phyloP scores from a whole-genome alignment of 2,113 vertebrate species.

The human region GRCh38 chrX:112476001-112476500 shows the following conservation, averaged over 20 bases:
- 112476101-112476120: slow-evolving; percentile 44
- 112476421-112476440: background rate
- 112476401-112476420: background rate
- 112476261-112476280: background rate
- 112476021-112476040: slow-evolving; percentile 27
- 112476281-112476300: background rate
- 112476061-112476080: background rate
- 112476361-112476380: background rate
- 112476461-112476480: slow-evolving; percentile 56
- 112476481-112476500: slow-evolving; percentile 65
- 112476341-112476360: background rate
- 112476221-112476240: background rate
- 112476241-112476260: background rate
- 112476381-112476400: slow-evolving; percentile 6
- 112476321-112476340: background rate
- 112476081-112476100: background rate
- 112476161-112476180: slow-evolving; percentile 60
- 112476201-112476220: background rate
- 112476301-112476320: background rate
- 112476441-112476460: slow-evolving; percentile 44
- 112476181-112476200: slow-evolving; percentile 44
- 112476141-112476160: slow-evolving; percentile 12
- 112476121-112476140: slow-evolving; percentile 23
- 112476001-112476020: background rate
- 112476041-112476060: background rate